Conservation (phyloP, 2,797 vertebrate genomes). For the Pitangus sulphuratus region DNA sequence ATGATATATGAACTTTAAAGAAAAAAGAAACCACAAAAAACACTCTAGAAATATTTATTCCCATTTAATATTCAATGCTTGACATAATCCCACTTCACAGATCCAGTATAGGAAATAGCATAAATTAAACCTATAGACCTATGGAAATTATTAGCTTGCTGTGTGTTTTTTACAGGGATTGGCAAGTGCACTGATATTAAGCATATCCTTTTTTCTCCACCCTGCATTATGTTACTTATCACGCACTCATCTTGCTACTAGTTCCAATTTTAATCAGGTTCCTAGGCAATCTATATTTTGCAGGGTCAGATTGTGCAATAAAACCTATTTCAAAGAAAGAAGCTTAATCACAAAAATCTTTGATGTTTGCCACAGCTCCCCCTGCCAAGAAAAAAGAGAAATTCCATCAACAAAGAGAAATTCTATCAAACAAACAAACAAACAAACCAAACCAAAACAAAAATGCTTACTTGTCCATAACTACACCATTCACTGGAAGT, state of each 20-base stretch:
- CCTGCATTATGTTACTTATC: neutral
- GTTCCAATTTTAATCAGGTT: neutral
- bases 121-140: neutral
- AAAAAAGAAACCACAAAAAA: neutral
- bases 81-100: neutral
- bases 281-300: neutral
- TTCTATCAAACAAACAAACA: neutral
- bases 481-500: neutral
- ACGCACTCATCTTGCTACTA: neutral
- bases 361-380: neutral
- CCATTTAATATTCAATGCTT: neutral
- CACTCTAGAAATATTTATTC: neutral
- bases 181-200: neutral
- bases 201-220: accelerated
- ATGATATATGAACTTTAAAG: neutral
- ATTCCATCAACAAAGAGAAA: neutral
- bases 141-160: neutral
- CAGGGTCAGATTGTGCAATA: neutral
- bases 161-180: neutral
- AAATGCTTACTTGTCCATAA: neutral
- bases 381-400: neutral
- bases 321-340: neutral
- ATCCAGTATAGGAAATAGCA: neutral
- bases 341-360: neutral
- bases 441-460: neutral